Evolutionary conservation across 2,797 vertebrate genomes (phyloP).

Genomic region (Tokudaia tokunoshimensis): DNA sequence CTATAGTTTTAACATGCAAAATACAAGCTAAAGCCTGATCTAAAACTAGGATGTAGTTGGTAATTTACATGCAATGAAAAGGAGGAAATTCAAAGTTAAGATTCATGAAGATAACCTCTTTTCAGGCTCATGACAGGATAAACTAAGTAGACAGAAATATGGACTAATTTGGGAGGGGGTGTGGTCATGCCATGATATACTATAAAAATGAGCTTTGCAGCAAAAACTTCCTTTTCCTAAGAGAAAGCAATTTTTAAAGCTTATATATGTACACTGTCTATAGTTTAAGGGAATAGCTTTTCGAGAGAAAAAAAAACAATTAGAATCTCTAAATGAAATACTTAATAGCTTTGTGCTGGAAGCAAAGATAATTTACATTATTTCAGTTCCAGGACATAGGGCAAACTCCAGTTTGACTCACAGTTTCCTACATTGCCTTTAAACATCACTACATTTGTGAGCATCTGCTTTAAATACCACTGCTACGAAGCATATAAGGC

Average conservation of each 20-base stretch:
- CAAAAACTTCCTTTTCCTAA: neutral
- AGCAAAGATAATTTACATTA: slow-evolving; percentile 50
- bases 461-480: slow-evolving; percentile 1
- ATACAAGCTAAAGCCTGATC: slow-evolving; percentile 81
- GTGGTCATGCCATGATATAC: neutral
- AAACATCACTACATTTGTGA: neutral
- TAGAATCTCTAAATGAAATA: slow-evolving; percentile 59
- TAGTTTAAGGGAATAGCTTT: slow-evolving; percentile 58
- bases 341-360: slow-evolving; percentile 17
- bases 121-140: slow-evolving; percentile 59
- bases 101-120: slow-evolving; percentile 50
- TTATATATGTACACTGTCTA: neutral
- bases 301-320: neutral
- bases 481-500: slow-evolving; percentile 3
- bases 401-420: neutral
- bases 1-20: slow-evolving; percentile 86
- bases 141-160: slow-evolving; percentile 57
- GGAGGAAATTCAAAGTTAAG: slow-evolving; percentile 85
- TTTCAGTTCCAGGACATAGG: slow-evolving; percentile 42
- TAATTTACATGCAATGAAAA: slow-evolving; percentile 83
- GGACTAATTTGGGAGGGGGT: neutral
- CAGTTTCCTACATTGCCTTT: slow-evolving; percentile 35
- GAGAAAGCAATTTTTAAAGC: slow-evolving; percentile 60
- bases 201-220: slow-evolving; percentile 55
- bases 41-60: slow-evolving; percentile 77